Conservation (phyloP, 2,888 invertebrate species). For the Hirtodrosophila confusa region DNA sequence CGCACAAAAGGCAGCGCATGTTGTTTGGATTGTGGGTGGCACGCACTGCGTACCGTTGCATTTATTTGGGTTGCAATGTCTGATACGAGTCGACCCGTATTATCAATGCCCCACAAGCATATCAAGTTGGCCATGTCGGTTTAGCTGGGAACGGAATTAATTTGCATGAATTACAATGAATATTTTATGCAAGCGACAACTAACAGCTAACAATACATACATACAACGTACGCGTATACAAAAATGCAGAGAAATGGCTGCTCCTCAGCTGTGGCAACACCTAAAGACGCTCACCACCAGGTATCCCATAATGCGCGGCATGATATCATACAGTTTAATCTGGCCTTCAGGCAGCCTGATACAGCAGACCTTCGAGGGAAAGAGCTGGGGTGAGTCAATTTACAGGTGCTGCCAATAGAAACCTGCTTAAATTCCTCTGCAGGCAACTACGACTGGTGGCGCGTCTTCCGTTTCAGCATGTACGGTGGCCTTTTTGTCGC, state of each 20-base stretch:
- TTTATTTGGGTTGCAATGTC: slow-evolving; percentile 39
- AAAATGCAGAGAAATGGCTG: slow-evolving; percentile 25
- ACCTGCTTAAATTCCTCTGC: neutral
- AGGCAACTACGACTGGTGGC: slow-evolving; percentile 88
- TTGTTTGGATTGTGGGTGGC: slow-evolving; percentile 3
- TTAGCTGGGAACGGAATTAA: slow-evolving; percentile 9
- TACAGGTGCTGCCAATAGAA: neutral
- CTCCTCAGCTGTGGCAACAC: slow-evolving; percentile 61
- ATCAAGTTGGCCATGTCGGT: slow-evolving; percentile 41
- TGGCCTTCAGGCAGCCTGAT: slow-evolving; percentile 90
- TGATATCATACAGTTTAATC: slow-evolving; percentile 89
- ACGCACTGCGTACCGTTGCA: slow-evolving; percentile 2
- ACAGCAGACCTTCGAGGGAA: slow-evolving; percentile 89
- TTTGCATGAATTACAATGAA: slow-evolving; percentile 32
- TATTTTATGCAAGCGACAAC: neutral
- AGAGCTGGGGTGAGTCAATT: slow-evolving; percentile 86
- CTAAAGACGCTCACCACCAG: slow-evolving; percentile 75
- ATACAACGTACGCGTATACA: slow-evolving; percentile 8
- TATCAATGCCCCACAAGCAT: neutral
- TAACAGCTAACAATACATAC: neutral
- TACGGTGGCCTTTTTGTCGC: slow-evolving; percentile 93
- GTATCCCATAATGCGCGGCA: slow-evolving; percentile 85
- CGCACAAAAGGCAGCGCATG: slow-evolving; percentile 28
- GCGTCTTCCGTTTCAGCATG: slow-evolving; percentile 89
- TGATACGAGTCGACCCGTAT: slow-evolving; percentile 34